phyloP scores from a whole-genome alignment of 2,113 vertebrate genomes.

The Electrona antarctica region DNA sequence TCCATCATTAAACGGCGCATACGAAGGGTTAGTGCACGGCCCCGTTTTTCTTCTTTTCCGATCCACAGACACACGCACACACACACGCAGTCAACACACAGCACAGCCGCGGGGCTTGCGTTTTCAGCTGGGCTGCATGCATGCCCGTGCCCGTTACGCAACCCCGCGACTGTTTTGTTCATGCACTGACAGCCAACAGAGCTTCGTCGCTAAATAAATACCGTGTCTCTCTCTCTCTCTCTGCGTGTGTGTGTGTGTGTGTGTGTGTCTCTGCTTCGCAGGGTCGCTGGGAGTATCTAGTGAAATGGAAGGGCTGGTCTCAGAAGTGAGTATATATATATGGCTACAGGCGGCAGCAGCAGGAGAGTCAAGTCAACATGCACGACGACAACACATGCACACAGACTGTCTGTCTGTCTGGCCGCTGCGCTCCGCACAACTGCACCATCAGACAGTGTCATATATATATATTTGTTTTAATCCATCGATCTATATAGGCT shows the following conservation, averaged over 20 bases:
- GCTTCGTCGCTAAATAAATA: constrained; percentile 33
- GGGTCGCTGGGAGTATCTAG: constrained; percentile 97
- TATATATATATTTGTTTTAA: too few relatives aligned
- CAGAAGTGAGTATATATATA: constrained; percentile 89
- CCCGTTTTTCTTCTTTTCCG: too few relatives aligned
- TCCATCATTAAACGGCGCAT: constrained; percentile 94
- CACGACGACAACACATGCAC: too few relatives aligned
- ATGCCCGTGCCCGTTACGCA: constrained; percentile 51
- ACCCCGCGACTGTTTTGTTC: constrained; percentile 39
- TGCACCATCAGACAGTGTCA: too few relatives aligned
- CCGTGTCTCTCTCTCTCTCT: not conserved
- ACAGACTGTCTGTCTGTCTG: too few relatives aligned
- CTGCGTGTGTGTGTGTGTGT: not conserved
- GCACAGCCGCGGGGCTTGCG: not conserved
- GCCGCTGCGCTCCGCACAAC: too few relatives aligned
- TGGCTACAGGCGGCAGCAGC: too few relatives aligned
- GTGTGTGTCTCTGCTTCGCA: constrained; percentile 67
- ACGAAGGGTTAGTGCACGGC: constrained; percentile 82
- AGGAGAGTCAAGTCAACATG: too few relatives aligned
- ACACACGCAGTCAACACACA: constrained; percentile 12
- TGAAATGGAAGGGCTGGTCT: constrained; percentile 99
- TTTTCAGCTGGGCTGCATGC: not conserved
- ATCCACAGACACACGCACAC: too few relatives aligned
- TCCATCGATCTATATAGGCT: too few relatives aligned
- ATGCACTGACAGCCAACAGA: constrained; percentile 2